Evolutionary conservation across 2,113 vertebrate species (phyloP).

Genomic region (Gorsachius goisagi): DNA sequence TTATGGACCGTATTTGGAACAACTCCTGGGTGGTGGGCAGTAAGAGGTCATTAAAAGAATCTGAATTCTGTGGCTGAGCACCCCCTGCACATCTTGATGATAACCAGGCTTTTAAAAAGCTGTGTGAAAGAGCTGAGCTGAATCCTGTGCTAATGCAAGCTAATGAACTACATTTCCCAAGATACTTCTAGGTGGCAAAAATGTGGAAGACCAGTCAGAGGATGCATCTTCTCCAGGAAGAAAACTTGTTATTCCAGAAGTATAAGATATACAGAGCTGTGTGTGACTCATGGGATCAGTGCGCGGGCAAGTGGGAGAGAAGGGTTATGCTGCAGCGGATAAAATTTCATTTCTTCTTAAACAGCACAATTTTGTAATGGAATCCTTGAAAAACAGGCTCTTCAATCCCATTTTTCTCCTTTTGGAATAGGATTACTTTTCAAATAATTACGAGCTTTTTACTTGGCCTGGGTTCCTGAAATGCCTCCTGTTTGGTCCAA

Average conservation of each 20-base stretch:
- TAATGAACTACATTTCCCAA: neutral
- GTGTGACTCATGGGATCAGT: neutral
- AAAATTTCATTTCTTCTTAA: neutral
- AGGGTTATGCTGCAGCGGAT: neutral
- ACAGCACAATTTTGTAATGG: neutral
- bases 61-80: neutral
- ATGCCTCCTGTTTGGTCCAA: neutral
- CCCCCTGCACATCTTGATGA: neutral
- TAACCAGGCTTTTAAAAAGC: neutral
- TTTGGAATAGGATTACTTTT: neutral
- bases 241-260: neutral
- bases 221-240: neutral
- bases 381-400: neutral
- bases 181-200: neutral
- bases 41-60: neutral
- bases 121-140: neutral
- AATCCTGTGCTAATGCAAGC: neutral
- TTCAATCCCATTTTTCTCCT: neutral
- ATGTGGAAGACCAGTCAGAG: neutral
- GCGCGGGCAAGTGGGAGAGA: neutral
- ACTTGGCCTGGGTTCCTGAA: neutral
- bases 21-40: neutral
- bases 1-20: neutral
- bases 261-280: neutral
- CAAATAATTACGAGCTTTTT: neutral